A percentile compares a stretch with the other conserved stretches of the same genome.
phyloP scores from a whole-genome alignment of 1,140 invertebrate species.

The Lepidotrigona ventralis region DNA sequence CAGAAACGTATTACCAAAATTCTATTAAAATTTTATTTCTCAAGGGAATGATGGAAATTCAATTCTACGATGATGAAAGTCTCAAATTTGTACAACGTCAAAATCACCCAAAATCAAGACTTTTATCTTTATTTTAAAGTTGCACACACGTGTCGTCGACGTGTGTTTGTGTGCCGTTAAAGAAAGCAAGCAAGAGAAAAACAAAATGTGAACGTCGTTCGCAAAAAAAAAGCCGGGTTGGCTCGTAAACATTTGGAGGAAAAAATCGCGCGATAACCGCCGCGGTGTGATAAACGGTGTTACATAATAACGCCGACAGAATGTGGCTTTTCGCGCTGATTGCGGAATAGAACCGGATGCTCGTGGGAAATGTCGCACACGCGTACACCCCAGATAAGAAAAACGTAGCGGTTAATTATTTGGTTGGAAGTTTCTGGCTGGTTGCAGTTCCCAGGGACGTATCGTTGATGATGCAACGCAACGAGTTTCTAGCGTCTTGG shows the following conservation, averaged over 20 bases:
- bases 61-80: background rate
- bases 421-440: background rate
- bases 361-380: slow-evolving; percentile 30
- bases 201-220: background rate
- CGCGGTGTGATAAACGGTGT: slow-evolving; percentile 33
- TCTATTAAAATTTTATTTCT: background rate
- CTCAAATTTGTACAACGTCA: background rate
- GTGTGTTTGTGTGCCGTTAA: no score
- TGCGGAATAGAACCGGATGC: slow-evolving; percentile 27
- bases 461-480: background rate
- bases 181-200: background rate
- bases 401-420: slow-evolving; percentile 55
- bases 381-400: slow-evolving; percentile 47
- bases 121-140: background rate
- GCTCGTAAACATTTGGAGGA: slow-evolving; percentile 13
- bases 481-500: background rate
- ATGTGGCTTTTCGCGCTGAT: slow-evolving; percentile 12
- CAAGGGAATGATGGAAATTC: background rate
- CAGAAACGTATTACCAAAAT: no score
- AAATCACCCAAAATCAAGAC: no score
- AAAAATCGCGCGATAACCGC: slow-evolving; percentile 50
- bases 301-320: slow-evolving; percentile 51
- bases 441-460: background rate
- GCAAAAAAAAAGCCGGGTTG: no score
- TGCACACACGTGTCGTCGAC: background rate